Evolutionary conservation across 2,888 invertebrate species (phyloP), one percentile per base, ranked within the genome.

Genomic region (Cephus pulcher): DNA sequence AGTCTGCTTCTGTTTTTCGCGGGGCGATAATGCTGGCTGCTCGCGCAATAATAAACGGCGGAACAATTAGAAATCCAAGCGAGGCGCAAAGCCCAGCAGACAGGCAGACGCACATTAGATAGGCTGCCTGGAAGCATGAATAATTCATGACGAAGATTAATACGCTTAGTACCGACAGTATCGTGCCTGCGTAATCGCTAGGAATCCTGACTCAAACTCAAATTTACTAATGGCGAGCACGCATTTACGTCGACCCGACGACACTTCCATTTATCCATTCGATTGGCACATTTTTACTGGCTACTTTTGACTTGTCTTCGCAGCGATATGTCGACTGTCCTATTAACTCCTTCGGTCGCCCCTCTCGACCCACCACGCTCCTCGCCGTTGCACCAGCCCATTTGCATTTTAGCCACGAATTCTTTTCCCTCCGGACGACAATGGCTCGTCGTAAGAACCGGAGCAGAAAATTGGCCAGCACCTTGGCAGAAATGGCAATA

Each of bases 101-200:
- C 23, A 56, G 40, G 23, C 23, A 23, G 40, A 56, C 35, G 23
- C 12, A 34, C 33, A 6, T 34, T 74, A 34, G 74, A 74, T 74
- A 74, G 74, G 74, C 74, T 74, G 71, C 32, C 71, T 71, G 71
- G 35, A 74, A 34, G 34, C 74, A 74, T 74, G 74, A 74, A 74
- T 74, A 74, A 74, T 74, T 74, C 74, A 74, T 30, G 23, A 74
- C 35, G 74, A 74, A 74, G 74, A 74, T 74, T 74, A 74, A 74
- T 74, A 74, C 74, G 74, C 74, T 74, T 34, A 34, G 74, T 34
- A 34, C 74, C 11, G 74, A 74, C 71, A 71, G 71, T 56, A 71
- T 71, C 71, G 30, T 34, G 33, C 2, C 71, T 71, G 33, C 71
- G 71, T 71, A 71, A 71, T 34, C 40, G 23, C 9, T 11, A 23